These are phyloP conservation scores for Trichosurus vulpecula DNA, from an alignment of 2,797 vertebrate genomes.

Conservation along the genomic window DNA sequence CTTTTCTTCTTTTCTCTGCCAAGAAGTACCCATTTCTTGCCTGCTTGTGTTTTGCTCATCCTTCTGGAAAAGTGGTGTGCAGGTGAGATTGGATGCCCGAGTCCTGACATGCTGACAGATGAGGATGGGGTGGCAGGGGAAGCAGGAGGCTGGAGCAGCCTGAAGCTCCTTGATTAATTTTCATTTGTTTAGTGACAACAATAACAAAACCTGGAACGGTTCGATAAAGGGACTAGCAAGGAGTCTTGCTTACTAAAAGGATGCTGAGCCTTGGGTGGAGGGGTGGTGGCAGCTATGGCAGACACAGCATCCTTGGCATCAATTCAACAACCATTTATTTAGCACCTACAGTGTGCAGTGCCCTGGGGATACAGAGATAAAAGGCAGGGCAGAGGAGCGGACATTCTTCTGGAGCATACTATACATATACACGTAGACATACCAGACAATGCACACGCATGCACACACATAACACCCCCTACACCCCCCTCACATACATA, in stretches of 20 bases:
- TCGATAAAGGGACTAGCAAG: conserved; percentile 16
- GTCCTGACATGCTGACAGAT: neutral
- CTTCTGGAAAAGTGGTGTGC: neutral
- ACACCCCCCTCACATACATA: too few species aligned
- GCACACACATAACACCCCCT: too few species aligned
- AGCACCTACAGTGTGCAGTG: neutral
- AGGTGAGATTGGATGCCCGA: neutral
- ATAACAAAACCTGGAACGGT: neutral
- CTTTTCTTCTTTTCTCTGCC: neutral
- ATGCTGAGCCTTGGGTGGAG: neutral
- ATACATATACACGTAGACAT: too few species aligned
- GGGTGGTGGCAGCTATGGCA: neutral
- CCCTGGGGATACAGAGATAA: neutral
- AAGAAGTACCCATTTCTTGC: neutral
- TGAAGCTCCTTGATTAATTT: conserved; percentile 14
- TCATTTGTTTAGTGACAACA: conserved; percentile 42
- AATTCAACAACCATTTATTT: neutral
- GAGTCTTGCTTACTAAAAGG: conserved; percentile 41
- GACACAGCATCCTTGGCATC: too few species aligned
- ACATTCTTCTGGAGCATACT: too few species aligned
- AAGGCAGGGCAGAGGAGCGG: neutral
- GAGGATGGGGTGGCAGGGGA: neutral
- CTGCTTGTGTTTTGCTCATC: neutral
- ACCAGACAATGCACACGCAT: too few species aligned
- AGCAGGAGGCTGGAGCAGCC: neutral